Evolutionary conservation across 53 echinoderm and acorn worm genomes (phyloP), one percentile per base, ranked within the genome.

Genomic region (Crossaster papposus): DNA sequence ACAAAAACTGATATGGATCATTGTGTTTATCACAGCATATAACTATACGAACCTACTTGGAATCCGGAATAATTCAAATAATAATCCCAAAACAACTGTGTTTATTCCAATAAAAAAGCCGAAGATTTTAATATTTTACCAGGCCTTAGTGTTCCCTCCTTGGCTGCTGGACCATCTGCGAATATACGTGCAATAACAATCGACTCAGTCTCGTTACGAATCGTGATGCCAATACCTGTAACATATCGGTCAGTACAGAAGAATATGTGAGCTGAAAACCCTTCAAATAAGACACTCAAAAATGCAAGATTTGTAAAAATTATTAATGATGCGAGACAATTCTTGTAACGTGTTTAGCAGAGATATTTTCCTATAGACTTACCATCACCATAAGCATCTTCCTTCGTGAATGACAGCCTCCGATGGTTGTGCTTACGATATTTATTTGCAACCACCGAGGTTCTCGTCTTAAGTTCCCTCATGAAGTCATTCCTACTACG

Each of bases 141-240:
- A 74, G 92, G 90, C 81, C 89, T 83, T 8, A 96, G 63, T 22
- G 95, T 96, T 90, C 95, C 95, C 54, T 90, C 93, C 76, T 95
- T 95, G 22, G 93, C 85, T 1, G 93, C 96, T 15, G 96, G 96
- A 29, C 96, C 95, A 37, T 96, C 95, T 4, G 88, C 55, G 36
- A 96, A 93, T 58, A 96, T 74, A 78, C 96, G 65, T 3, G 95
- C 95, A 15, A 95, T 90, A 1, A 93, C 83, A 0, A 96, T 94
- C 5, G 68, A 76, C 4, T 95, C 96, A 10, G 93, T 95, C 44
- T 93, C 96, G 50, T 95, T 95, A 37, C 93, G 95, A 52, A 96
- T 96, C 64, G 96, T 96, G 33, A 96, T 96, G 65, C 96, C 96
- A 68, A 96, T 96, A 14, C 96, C 96, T 96, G 93, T 11, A 38